Evolutionary conservation across 2,113 vertebrate species (phyloP).

Genomic region (Dipodomys ordii): DNA sequence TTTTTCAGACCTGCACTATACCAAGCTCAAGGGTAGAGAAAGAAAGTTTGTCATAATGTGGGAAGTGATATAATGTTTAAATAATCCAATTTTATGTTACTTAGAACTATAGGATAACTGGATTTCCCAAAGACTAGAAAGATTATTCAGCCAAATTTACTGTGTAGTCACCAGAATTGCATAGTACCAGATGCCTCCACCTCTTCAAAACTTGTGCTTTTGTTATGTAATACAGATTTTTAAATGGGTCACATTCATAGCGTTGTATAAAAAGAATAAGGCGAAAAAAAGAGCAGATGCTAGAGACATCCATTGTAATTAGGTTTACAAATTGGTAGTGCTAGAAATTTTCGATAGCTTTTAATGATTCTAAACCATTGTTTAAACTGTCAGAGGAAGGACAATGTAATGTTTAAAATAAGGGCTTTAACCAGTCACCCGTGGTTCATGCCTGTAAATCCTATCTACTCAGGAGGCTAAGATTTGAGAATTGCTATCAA

Average conservation of each 20-base stretch:
- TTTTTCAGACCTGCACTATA: neutral
- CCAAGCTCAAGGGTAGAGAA: neutral
- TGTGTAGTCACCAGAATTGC: slow-evolving; percentile 58
- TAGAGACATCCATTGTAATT: slow-evolving; percentile 49
- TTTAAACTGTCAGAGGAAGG: slow-evolving; percentile 29
- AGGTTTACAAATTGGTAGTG: slow-evolving; percentile 33
- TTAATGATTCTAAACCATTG: neutral
- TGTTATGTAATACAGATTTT: slow-evolving; percentile 69
- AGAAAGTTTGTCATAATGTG: neutral
- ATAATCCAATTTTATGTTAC: neutral
- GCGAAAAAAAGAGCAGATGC: neutral
- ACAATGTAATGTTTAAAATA: neutral
- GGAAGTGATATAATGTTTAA: neutral
- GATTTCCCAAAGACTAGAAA: slow-evolving; percentile 54
- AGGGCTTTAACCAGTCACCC: no score
- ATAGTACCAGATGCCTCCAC: slow-evolving; percentile 71
- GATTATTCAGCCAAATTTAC: slow-evolving; percentile 69
- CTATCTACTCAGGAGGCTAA: no score
- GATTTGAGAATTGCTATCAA: no score
- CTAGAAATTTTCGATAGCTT: neutral
- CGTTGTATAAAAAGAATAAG: slow-evolving; percentile 37
- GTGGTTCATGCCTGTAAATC: no score
- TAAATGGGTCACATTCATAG: slow-evolving; percentile 64
- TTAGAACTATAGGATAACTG: slow-evolving; percentile 63
- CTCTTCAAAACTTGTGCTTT: slow-evolving; percentile 69